Percentiles rank a stretch among this genome's conserved stretches.
phyloP scores from a whole-genome alignment of 2,888 invertebrate species.

The Heliconius sara region DNA sequence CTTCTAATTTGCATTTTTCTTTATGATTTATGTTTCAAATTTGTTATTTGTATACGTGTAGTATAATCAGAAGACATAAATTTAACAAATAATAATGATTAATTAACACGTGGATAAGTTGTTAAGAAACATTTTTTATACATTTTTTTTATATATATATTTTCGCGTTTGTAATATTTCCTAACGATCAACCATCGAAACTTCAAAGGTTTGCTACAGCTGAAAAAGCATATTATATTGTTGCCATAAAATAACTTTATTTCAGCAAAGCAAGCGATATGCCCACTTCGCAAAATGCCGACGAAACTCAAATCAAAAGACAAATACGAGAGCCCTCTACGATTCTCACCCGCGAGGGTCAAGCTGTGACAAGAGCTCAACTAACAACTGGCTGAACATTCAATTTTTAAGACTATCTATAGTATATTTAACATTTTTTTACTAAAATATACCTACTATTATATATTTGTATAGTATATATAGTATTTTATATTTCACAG shows the following conservation, averaged over 20 bases:
- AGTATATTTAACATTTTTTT: too few species aligned
- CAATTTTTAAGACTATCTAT: constrained; percentile 10
- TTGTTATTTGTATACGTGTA: too few species aligned
- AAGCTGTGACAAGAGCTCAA: constrained; percentile 34
- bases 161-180: too few species aligned
- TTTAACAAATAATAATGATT: too few species aligned
- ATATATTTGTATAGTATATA: not conserved
- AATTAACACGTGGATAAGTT: too few species aligned
- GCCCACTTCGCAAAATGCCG: constrained; percentile 25
- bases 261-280: constrained; percentile 28
- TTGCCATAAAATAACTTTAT: not conserved
- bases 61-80: too few species aligned
- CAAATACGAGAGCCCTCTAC: constrained; percentile 37
- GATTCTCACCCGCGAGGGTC: constrained; percentile 41
- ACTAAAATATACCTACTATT: not conserved
- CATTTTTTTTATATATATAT: not conserved
- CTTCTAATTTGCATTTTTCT: too few species aligned
- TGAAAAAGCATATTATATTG: not conserved
- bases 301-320: constrained; percentile 38
- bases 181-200: not conserved
- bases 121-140: not conserved
- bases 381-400: constrained; percentile 25
- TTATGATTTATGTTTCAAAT: too few species aligned
- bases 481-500: not conserved
- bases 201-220: not conserved